Evolutionary conservation across 1,140 invertebrate genomes (phyloP).

Genomic region (Apolygus lucorum): DNA sequence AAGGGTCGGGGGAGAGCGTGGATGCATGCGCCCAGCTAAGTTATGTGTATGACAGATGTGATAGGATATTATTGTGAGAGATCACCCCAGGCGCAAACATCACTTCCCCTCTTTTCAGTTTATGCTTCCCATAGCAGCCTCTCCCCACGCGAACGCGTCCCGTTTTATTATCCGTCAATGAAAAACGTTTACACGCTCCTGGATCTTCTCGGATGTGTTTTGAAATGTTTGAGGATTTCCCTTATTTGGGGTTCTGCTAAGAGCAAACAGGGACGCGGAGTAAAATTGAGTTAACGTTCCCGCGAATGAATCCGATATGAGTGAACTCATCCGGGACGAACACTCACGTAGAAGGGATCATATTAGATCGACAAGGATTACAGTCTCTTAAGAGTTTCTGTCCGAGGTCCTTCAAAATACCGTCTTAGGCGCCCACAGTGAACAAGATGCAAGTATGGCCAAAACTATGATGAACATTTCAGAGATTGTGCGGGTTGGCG

Average conservation of each 20-base stretch:
- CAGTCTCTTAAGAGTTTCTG: no score
- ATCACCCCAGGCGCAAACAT: background rate
- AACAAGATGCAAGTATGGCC: no score
- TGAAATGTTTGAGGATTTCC: background rate
- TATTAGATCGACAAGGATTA: no score
- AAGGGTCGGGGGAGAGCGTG: background rate
- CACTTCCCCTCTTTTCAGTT: background rate
- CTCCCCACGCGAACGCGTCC: background rate
- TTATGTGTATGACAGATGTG: constrained; percentile 1
- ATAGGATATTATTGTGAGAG: background rate
- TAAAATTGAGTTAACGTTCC: background rate
- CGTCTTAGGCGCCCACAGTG: no score
- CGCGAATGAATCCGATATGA: no score
- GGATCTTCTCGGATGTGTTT: background rate
- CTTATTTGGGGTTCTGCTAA: no score
- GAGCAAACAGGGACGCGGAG: background rate
- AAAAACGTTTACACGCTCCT: background rate
- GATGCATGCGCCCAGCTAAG: background rate
- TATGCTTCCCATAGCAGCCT: background rate
- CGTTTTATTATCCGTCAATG: background rate
- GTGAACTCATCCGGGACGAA: no score
- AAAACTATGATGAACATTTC: no score
- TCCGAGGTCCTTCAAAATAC: no score
- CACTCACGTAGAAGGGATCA: no score
- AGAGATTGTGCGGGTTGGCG: no score